Evolutionary conservation across 2,113 vertebrate genomes (phyloP).

Genomic region (Bothrops jararaca): DNA sequence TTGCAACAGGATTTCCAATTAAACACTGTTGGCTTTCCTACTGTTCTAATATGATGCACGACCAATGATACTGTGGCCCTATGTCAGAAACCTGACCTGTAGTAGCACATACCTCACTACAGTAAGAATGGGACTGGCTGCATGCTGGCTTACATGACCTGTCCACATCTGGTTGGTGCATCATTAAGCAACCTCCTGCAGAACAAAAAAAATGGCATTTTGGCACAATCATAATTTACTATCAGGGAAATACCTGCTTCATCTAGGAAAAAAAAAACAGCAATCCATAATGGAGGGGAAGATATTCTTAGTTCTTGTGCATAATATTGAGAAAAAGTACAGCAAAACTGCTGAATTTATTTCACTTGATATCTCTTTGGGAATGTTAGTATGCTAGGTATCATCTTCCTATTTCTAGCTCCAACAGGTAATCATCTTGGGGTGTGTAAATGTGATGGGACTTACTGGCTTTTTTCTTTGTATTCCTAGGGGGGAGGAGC

Average conservation of each 20-base stretch:
- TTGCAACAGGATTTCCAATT: background rate
- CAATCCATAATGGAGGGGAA: background rate
- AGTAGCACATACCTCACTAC: slow-evolving; percentile 84
- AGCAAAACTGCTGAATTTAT: background rate
- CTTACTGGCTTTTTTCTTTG: background rate
- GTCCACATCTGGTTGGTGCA: slow-evolving; percentile 80
- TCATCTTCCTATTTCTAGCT: background rate
- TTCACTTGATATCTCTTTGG: background rate
- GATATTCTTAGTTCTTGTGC: background rate
- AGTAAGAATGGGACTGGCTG: slow-evolving; percentile 85
- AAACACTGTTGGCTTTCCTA: background rate
- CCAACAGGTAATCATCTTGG: background rate
- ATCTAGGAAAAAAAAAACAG: background rate
- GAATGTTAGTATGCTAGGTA: slow-evolving; percentile 4
- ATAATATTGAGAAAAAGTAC: background rate
- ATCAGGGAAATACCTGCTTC: slow-evolving; percentile 24
- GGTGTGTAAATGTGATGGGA: background rate
- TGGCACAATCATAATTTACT: slow-evolving; percentile 51
- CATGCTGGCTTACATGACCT: slow-evolving; percentile 90
- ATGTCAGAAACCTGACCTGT: slow-evolving; percentile 26
- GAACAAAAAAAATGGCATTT: slow-evolving; percentile 67
- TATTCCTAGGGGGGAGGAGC: background rate
- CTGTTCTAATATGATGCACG: slow-evolving; percentile 11
- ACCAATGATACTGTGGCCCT: slow-evolving; percentile 7
- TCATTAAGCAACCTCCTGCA: slow-evolving; percentile 87